Conservation (phyloP, 2,888 invertebrate species). For the Mythimna vitellina region DNA sequence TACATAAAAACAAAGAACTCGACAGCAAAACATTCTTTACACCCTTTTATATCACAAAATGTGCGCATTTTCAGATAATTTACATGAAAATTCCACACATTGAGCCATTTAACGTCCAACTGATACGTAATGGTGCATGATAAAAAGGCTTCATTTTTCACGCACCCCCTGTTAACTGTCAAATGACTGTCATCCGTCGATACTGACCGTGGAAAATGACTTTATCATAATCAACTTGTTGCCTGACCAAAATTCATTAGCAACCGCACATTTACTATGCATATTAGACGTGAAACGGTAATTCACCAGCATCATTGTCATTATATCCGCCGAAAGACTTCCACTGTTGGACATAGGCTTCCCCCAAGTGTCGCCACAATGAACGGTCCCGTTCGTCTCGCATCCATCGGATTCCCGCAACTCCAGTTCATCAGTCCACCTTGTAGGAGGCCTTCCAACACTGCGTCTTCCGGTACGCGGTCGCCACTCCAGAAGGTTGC, state of each 20-base stretch:
- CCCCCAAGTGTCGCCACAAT: too few relatives aligned
- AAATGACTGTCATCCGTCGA: conserved; percentile 73
- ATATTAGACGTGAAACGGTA: conserved; percentile 12
- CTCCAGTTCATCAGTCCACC: too few relatives aligned
- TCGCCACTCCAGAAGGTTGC: too few relatives aligned
- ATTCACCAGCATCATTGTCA: neutral
- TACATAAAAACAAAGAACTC: conserved; percentile 16
- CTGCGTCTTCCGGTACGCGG: too few relatives aligned
- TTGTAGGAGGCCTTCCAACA: too few relatives aligned
- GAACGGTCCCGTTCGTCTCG: too few relatives aligned
- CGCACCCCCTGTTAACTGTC: conserved; percentile 67
- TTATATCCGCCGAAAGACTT: too few relatives aligned
- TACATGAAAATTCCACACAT: conserved; percentile 57
- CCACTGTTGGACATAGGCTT: too few relatives aligned
- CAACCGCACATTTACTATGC: conserved; percentile 26
- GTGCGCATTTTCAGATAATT: conserved; percentile 49
- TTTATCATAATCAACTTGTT: conserved; percentile 85
- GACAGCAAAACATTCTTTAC: conserved; percentile 4
- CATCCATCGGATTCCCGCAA: too few relatives aligned
- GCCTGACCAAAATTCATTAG: conserved; percentile 69
- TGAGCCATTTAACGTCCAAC: conserved; percentile 65
- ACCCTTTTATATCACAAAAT: conserved; percentile 43
- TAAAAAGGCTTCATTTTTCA: conserved; percentile 68
- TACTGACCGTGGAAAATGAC: conserved; percentile 70
- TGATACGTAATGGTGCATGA: conserved; percentile 71